Evolutionary conservation across 2,888 invertebrate species (phyloP), one percentile per base, ranked within the genome.

Genomic region (Chymomyza caudatula): DNA sequence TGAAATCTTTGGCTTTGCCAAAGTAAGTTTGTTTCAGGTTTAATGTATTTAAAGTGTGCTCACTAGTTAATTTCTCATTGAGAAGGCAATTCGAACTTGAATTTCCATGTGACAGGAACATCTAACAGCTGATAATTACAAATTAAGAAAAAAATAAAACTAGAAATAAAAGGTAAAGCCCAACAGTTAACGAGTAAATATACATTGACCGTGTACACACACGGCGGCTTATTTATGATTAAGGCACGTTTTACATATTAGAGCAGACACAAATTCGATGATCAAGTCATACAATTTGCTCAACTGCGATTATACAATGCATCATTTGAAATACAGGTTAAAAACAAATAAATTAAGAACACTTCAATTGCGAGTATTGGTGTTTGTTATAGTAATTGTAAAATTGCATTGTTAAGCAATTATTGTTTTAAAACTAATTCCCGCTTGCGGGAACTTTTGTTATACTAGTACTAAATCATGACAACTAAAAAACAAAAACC

Each of bases 1-100:
- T 37, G 3, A 11, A 37, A 37, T 2, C 2, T 37, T 37, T 8
- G 29, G 29, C 11, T 37, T n/a, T 37, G 29, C 29, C 29, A 11
- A 37, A 37, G 11, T 11, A 37, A 37, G 4, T 37, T 37, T 11
- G 11, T 22, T 51, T 22, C 2, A 8, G 56, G 25, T 29, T 37
- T 56, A 5, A 55, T 25, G n/a, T 47, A 51, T 58, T 58, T 55
- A 19, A 17, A 29, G 29, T 55, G 13, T 23, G 23, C 47, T 58
- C 25, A 37, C 11, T 37, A 37, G 58, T 52, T 58, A 52, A 65
- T 42, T 63, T 72, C 65, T 58, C 74, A 74, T 71, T 81, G 70
- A 74, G 64, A 75, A 68, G 64, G 63, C 62, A 60, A 76, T 78
- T 84, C 84, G 78, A 82, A 86, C 86, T 81, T 82, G 85, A 72